Evolutionary conservation across 2,888 invertebrate genomes (phyloP).

Genomic region (Drosophila cognata): DNA sequence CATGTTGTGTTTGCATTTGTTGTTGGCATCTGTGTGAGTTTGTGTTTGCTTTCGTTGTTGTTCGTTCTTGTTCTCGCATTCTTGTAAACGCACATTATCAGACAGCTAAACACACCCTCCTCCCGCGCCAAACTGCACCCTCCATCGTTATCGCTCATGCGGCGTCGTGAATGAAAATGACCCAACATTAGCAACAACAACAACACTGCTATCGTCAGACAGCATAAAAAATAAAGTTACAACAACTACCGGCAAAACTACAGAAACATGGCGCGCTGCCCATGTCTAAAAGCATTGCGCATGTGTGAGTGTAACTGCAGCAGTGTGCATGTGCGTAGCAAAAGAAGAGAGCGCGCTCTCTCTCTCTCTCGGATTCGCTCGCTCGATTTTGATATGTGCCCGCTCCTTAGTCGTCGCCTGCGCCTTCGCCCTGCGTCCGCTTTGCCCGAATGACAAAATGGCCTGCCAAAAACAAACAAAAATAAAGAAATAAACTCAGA

Average conservation of each 20-base stretch:
- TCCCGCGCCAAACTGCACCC: background rate
- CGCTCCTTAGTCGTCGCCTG: constrained; percentile 33
- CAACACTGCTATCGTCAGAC: constrained; percentile 12
- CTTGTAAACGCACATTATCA: constrained; percentile 64
- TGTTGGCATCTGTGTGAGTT: constrained; percentile 41
- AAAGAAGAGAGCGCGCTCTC: constrained; percentile 20
- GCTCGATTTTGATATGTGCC: constrained; percentile 40
- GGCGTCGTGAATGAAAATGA: constrained; percentile 60
- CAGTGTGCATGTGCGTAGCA: constrained; percentile 23
- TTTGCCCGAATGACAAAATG: constrained; percentile 39
- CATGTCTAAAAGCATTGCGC: constrained; percentile 38
- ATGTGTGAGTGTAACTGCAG: constrained; percentile 56
- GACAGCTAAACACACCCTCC: constrained; percentile 24
- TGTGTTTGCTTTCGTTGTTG: constrained; percentile 53
- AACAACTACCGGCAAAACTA: constrained; percentile 60
- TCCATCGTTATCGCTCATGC: constrained; percentile 46
- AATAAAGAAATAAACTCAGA: constrained; percentile 6
- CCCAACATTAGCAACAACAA: constrained; percentile 27
- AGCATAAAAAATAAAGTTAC: constrained; percentile 38
- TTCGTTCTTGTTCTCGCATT: constrained; percentile 31
- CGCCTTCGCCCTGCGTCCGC: background rate
- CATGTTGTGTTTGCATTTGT: constrained; percentile 36
- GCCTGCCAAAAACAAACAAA: constrained; percentile 38
- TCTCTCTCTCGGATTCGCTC: background rate
- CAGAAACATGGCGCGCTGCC: constrained; percentile 62